Evolutionary conservation across 2,113 vertebrate genomes (phyloP), one percentile per base, ranked within the genome.

Genomic region (Podarcis cretensis): DNA sequence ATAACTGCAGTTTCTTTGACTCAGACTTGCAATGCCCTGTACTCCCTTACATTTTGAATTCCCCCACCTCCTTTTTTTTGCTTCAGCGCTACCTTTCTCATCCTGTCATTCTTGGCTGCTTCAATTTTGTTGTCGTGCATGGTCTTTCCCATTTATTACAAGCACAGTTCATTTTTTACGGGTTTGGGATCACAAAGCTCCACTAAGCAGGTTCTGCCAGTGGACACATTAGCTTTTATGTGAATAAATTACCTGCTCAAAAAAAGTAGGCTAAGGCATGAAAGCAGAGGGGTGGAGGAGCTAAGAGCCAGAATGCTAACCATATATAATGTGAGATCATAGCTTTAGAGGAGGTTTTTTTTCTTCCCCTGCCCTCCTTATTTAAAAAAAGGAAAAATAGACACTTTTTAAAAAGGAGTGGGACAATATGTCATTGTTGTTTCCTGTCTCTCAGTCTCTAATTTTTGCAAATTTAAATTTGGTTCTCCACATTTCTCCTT

Each of bases 211-310:
- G 85, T 88, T 32, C 83, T 59, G 35, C 71, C 6, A 40, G 4
- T 54, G 65, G 80, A n/a, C 76, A 21, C 2, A 2, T 83, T 88
- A 54, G 8, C 27, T 75, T 71, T n/a, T n/a, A 83, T 71, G 10
- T 90, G 5, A 91, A 20, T 86, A 83, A 87, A 83, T 83, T 90
- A 83, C 69, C 85, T 83, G 30, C 73, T 78, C 63, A 25, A 40
- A 40, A 27, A 71, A 90, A 43, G 43, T 40, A 87, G 43, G 43
- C n/a, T 57, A 30, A 37, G 73, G 68, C 73, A 1, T 80, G 68
- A 25, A 2, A 7, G 59, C 69, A 81, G 9, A 74, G 23, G 81
- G 12, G 30, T 3, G 0, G 6, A 14, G 74, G 35, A n/a, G 76
- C 7, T 78, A 48, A 40, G 25, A 57, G 81, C 63, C 37, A 54